Base-by-base conservation (phyloP, 2,888 invertebrate species). In the Podabrus alpinus region DNA sequence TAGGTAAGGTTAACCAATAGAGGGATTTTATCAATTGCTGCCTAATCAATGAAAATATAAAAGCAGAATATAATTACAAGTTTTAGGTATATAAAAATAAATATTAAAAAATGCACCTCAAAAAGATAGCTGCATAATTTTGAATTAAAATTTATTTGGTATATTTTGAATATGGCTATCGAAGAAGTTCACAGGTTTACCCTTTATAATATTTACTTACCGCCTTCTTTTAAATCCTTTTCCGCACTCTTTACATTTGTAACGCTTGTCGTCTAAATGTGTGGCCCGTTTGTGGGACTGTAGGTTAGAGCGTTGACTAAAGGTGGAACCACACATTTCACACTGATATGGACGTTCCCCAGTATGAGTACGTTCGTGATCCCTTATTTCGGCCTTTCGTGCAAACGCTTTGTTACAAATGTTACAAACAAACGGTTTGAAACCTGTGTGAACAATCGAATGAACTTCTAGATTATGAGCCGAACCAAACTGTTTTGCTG, bases 321-420 rank as follows among this genome's bases (percentile, higher is more conserved):
- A 96, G 0, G 92, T 91, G 0, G 94, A 92, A 1, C 92, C 92
- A 85, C 96, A 96, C 67, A 92, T 88, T 79, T 94, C 94, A 83
- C 96, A 96, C 79, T 92, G 90, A 85, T 92, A 95, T 0, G 95
- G 95, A 2, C 93, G 90, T 85, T 94, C 95, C 0, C 95, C 94
- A 0, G 95, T 95, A 78, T 96, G 96, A 3, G 92, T 94, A 25
- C 95, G 87, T 85, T 93, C 92, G 80, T 96, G 96, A 85, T 95
- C 94, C n/a, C 92, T 86, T 1, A 95, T 92, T 84, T 95, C 95
- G 0, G 94, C 93, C 66, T 93, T 90, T 0, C 95, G 85, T 0
- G 94, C 94, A 87, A 95, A 95, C 0, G 92, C 91, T 85, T 94
- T 95, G 0, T 91, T 91, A 83, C 95, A 95, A 10, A 90, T 87